These are phyloP conservation scores for Phalanger gymnotis DNA, from an alignment of 2,797 vertebrate genomes.

Conservation along the genomic window DNA sequence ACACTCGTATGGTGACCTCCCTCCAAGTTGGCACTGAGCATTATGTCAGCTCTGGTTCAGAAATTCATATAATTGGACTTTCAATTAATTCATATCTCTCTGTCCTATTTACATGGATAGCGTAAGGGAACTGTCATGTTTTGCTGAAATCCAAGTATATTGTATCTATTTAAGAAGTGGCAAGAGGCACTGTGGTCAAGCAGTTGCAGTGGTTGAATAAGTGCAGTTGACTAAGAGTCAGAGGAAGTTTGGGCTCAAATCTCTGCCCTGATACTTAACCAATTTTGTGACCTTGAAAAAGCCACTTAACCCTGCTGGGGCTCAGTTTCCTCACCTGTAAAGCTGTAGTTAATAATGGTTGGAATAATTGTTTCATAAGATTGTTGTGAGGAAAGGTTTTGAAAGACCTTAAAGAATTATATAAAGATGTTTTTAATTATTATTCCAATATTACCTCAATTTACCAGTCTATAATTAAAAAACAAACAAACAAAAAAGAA, in stretches of 20 bases:
- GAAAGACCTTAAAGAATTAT: background rate
- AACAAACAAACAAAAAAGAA: background rate
- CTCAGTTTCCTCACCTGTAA: background rate
- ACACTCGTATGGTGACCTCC: too few species aligned
- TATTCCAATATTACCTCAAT: background rate
- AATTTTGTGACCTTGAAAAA: background rate
- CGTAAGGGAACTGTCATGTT: background rate
- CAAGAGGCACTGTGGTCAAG: background rate
- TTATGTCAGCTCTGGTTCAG: too few species aligned
- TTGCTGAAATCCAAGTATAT: background rate
- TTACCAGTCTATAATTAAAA: background rate
- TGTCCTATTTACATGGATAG: background rate
- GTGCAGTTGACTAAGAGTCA: background rate
- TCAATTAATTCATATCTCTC: background rate
- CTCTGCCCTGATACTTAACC: background rate
- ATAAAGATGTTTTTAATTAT: background rate
- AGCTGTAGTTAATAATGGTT: background rate
- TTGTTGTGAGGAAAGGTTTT: background rate
- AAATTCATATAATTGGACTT: background rate
- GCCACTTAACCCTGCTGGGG: background rate
- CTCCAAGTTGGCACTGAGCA: too few species aligned
- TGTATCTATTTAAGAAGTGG: background rate
- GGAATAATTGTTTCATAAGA: background rate
- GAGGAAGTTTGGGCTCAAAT: background rate
- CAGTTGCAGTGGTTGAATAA: too few species aligned